Base-by-base conservation (phyloP, 2,888 invertebrate species). In the Agonum fuliginosum region DNA sequence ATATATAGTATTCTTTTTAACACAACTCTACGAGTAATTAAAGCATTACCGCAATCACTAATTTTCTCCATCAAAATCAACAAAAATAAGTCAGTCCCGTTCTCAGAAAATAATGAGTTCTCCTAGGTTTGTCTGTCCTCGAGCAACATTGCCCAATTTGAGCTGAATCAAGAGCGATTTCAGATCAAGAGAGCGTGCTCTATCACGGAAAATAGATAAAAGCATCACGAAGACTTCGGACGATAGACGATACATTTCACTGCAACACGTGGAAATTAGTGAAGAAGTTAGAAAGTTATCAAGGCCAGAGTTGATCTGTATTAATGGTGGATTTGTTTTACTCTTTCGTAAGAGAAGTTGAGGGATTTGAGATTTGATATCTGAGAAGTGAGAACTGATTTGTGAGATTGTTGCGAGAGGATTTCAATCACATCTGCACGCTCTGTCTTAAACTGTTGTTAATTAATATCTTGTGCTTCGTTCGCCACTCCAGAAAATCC, bases 161-260 rank as follows among this genome's bases (percentile, higher is more conserved):
- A 62, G 58, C 27, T 30, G 58, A 62, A 62, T 30, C 58, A n/a
- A 62, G 58, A 62, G 54, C 54, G 54, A 58, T 58, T 27, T 12
- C 24, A 58, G 27, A 58, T 58, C 24, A 58, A 58, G 54, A 27
- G 27, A 58, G 58, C 58, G 58, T 72, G 72, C 34, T 73, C 73
- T 73, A 73, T 73, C 58, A 73, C 73, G 73, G 73, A 73, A 73
- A 73, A 71, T 71, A 71, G 71, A 71, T 71, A 71, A 71, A 51
- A 58, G 51, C 73, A 54, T 73, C 73, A 73, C 51, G 41, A 1
- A 62, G 30, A 30, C 24, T 27, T 5, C 54, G 54, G 51, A 69
- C 54, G 54, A 51, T 72, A 72, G 51, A 69, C 54, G 54, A 51
- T 72, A 72, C 72, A 72, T 72, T 72, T 73, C 73, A 73, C 24